Conservation (phyloP, 1,140 invertebrate species). For the Solenopsis fugax region DNA sequence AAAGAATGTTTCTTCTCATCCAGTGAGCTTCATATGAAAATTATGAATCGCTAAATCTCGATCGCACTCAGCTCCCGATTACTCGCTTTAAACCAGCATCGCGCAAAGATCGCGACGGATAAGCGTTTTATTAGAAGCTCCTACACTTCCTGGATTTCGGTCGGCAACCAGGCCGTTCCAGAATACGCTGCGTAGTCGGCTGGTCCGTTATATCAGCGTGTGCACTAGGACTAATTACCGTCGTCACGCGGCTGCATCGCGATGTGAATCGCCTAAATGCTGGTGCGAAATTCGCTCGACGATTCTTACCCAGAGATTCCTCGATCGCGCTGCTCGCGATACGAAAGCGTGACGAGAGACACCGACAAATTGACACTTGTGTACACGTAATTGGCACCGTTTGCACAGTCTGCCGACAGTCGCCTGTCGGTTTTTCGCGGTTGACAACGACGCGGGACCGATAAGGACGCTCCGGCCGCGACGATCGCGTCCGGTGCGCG, state of each 20-base stretch:
- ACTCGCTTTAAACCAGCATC: not conserved
- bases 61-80: not conserved
- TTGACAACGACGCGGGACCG: conserved; percentile 60
- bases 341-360: conserved; percentile 57
- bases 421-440: conserved; percentile 70
- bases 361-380: conserved; percentile 80
- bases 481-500: conserved; percentile 67
- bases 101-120: conserved; percentile 3
- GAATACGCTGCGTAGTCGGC: conserved; percentile 5
- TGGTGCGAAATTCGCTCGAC: conserved; percentile 45
- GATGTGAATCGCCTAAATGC: conserved; percentile 48
- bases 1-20: conserved; percentile 1
- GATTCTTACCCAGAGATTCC: conserved; percentile 54
- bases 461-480: conserved; percentile 52
- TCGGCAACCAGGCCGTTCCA: conserved; percentile 24
- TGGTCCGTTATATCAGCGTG: not conserved
- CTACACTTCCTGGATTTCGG: conserved; percentile 38
- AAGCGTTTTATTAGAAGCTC: conserved; percentile 9
- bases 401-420: conserved; percentile 80
- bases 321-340: conserved; percentile 5
- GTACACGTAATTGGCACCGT: conserved; percentile 83
- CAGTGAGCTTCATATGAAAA: not conserved
- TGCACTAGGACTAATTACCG: conserved; percentile 60
- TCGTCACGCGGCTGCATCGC: conserved; percentile 41
- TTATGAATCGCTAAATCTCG: conserved; percentile 3